These are phyloP conservation scores for Anniella stebbinsi DNA, from an alignment of 2,797 vertebrate species.

Conservation along the genomic window DNA sequence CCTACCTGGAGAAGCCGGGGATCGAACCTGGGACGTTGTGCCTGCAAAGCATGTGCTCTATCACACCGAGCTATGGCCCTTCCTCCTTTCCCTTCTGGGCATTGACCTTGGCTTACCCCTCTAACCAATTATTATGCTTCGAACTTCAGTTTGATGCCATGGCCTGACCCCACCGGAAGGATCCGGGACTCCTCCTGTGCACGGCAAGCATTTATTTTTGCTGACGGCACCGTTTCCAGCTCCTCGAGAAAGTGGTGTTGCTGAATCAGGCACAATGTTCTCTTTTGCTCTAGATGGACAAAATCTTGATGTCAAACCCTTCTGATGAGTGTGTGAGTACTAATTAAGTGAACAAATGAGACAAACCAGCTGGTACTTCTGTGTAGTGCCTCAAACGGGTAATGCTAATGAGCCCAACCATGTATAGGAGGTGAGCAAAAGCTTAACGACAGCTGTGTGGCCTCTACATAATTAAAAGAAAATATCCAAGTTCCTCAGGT, in stretches of 20 bases:
- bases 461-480: conserved; percentile 76
- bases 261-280: neutral
- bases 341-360: conserved; percentile 55
- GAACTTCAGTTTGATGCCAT: neutral
- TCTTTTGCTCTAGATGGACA: neutral
- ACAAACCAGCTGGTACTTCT: conserved; percentile 68
- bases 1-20: too few species aligned
- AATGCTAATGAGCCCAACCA: conserved; percentile 25
- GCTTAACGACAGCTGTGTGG: conserved; percentile 70
- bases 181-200: neutral
- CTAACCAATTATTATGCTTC: neutral
- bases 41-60: too few species aligned
- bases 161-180: neutral
- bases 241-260: neutral
- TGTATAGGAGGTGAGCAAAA: conserved; percentile 68
- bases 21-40: too few species aligned
- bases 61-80: too few species aligned
- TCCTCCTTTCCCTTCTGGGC: neutral
- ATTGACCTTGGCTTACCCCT: neutral
- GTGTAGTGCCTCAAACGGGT: conserved; percentile 50
- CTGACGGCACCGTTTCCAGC: neutral
- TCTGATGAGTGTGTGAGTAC: neutral
- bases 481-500: conserved; percentile 52
- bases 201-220: neutral
- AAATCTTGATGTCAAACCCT: neutral